These are phyloP conservation scores for Lagopus leucura DNA, from an alignment of 2,113 vertebrate genomes.

Conservation along the genomic window DNA sequence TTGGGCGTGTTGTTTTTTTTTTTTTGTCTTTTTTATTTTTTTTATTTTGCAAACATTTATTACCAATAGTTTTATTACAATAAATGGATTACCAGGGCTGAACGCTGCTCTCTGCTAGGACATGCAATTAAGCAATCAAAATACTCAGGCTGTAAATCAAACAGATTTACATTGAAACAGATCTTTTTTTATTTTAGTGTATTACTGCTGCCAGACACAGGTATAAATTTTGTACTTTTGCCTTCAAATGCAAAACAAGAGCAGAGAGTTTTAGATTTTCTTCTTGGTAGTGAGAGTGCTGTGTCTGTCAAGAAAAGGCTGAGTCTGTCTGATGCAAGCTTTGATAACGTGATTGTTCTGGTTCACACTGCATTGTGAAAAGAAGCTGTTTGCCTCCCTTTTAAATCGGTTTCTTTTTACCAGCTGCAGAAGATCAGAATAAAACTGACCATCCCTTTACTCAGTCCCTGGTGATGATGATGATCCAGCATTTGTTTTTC, in stretches of 20 bases:
- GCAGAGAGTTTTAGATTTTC: neutral
- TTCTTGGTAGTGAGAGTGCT: neutral
- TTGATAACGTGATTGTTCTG: slow-evolving; percentile 46
- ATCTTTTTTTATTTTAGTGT: neutral
- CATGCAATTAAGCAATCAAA: neutral
- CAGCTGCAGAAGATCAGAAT: slow-evolving; percentile 64
- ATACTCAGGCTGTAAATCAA: neutral
- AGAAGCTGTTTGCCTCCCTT: slow-evolving; percentile 51
- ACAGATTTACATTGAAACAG: neutral
- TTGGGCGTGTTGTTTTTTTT: neutral
- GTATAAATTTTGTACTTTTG: neutral
- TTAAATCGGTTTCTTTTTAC: slow-evolving; percentile 59
- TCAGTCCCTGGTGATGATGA: slow-evolving; percentile 7
- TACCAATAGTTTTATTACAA: neutral
- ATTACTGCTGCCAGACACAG: neutral
- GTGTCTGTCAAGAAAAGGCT: neutral
- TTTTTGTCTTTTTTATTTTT: neutral
- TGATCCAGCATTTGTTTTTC: slow-evolving; percentile 39
- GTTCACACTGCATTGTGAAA: slow-evolving; percentile 33
- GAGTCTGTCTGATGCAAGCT: neutral
- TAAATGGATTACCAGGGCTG: neutral
- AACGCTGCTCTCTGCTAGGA: neutral
- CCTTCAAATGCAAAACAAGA: neutral
- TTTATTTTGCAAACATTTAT: neutral
- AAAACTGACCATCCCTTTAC: slow-evolving; percentile 56